Conservation (phyloP, 2,113 vertebrate species). For the Panthera tigris region DNA sequence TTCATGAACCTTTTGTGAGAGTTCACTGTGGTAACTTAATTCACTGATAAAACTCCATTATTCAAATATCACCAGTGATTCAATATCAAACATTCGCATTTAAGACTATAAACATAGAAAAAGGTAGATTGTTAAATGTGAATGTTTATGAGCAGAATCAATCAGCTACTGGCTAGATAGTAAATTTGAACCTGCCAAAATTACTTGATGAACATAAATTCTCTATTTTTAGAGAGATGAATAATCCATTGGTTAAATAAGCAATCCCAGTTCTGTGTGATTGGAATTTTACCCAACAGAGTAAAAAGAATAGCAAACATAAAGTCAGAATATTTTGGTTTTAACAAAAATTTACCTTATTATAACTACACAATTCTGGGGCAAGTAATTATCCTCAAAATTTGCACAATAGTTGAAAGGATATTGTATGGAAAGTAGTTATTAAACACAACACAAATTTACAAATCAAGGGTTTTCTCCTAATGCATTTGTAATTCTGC, state of each 20-base stretch:
- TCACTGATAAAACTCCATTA: background rate
- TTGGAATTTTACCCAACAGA: slow-evolving; percentile 22
- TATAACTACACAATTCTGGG: background rate
- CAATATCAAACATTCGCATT: background rate
- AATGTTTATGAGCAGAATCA: background rate
- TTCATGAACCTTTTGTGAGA: background rate
- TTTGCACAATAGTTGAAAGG: background rate
- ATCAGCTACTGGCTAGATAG: background rate
- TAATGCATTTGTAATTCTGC: background rate
- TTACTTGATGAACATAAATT: background rate
- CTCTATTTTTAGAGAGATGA: slow-evolving; percentile 11
- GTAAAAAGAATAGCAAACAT: background rate
- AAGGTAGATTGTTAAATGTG: background rate
- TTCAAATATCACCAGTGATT: background rate
- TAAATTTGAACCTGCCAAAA: background rate
- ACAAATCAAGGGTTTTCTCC: background rate
- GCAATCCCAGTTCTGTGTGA: background rate
- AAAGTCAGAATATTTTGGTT: slow-evolving; percentile 19
- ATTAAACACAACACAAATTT: background rate
- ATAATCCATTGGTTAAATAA: background rate
- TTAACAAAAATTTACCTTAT: background rate
- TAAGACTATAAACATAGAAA: background rate
- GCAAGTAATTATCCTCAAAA: slow-evolving; percentile 5
- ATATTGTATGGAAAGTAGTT: background rate
- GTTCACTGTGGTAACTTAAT: background rate